Conservation (phyloP, 2,888 invertebrate species). For the Gymnocheta viridis region DNA sequence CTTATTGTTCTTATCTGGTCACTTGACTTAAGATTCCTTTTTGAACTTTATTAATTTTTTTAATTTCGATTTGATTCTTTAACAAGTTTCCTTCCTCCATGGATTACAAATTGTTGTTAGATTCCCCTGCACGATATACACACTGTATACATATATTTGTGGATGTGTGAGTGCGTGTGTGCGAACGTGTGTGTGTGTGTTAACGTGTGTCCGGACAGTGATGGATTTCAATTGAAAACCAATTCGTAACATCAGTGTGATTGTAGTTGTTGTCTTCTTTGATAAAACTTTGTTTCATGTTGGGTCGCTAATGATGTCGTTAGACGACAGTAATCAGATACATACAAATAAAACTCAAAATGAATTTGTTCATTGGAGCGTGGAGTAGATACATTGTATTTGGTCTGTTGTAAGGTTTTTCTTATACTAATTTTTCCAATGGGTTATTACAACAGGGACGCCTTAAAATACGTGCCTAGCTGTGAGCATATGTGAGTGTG, state of each 20-base stretch:
- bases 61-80: too few species aligned
- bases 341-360: conserved; percentile 25
- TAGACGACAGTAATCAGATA: conserved; percentile 34
- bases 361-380: not conserved
- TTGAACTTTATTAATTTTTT: too few species aligned
- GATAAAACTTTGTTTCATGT: conserved; percentile 19
- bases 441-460: not conserved
- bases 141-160: too few species aligned
- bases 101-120: too few species aligned
- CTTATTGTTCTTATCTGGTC: too few species aligned
- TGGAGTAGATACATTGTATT: not conserved
- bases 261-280: conserved; percentile 12
- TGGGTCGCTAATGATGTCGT: conserved; percentile 61
- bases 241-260: conserved; percentile 33
- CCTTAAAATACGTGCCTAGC: not conserved
- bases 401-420: not conserved
- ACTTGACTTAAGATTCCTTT: too few species aligned
- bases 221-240: conserved; percentile 55
- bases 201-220: not conserved
- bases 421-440: not conserved
- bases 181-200: not conserved
- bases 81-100: too few species aligned
- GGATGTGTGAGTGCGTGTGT: too few species aligned
- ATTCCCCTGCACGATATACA: too few species aligned
- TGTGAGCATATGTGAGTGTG: not conserved